Evolutionary conservation across 2,888 invertebrate species (phyloP).

Genomic region (Alloscopus bannaensis): DNA sequence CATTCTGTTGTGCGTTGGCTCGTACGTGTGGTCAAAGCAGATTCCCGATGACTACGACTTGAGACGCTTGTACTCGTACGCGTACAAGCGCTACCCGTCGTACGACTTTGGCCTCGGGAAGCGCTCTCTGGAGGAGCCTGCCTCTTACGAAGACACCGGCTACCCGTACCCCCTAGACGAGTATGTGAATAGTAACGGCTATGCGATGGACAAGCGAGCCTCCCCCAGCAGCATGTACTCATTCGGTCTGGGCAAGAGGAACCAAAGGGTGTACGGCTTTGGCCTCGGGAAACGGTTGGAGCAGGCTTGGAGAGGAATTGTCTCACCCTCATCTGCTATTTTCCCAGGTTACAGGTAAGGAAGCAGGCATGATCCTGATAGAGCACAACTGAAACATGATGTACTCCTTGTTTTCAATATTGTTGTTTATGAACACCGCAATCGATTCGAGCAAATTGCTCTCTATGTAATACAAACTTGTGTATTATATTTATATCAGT

Average conservation of each 20-base stretch:
- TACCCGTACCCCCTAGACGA: conserved; percentile 64
- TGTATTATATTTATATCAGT: too few relatives aligned
- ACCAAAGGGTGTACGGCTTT: conserved; percentile 70
- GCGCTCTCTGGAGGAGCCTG: conserved; percentile 63
- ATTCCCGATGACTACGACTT: conserved; percentile 69
- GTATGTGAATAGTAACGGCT: too few relatives aligned
- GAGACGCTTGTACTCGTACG: conserved; percentile 65
- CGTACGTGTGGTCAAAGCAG: conserved; percentile 70
- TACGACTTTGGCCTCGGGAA: conserved; percentile 73
- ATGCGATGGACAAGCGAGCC: conserved; percentile 34
- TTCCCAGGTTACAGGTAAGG: conserved; percentile 48
- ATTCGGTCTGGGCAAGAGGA: conserved; percentile 71
- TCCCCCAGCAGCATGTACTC: conserved; percentile 66
- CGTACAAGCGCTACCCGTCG: conserved; percentile 66
- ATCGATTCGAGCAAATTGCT: too few relatives aligned
- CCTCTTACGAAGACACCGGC: conserved; percentile 68
- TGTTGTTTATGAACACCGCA: too few relatives aligned
- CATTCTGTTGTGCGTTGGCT: conserved; percentile 68
- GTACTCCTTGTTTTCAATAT: too few relatives aligned
- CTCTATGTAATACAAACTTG: too few relatives aligned
- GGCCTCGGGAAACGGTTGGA: conserved; percentile 72
- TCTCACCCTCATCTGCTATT: conserved; percentile 30
- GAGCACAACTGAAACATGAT: too few relatives aligned
- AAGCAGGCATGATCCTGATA: too few relatives aligned
- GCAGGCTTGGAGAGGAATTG: conserved; percentile 64